Percentiles rank a stretch among this genome's conserved stretches.
phyloP scores from a whole-genome alignment of 2,113 vertebrate species.

The Herpetotheres cachinnans region DNA sequence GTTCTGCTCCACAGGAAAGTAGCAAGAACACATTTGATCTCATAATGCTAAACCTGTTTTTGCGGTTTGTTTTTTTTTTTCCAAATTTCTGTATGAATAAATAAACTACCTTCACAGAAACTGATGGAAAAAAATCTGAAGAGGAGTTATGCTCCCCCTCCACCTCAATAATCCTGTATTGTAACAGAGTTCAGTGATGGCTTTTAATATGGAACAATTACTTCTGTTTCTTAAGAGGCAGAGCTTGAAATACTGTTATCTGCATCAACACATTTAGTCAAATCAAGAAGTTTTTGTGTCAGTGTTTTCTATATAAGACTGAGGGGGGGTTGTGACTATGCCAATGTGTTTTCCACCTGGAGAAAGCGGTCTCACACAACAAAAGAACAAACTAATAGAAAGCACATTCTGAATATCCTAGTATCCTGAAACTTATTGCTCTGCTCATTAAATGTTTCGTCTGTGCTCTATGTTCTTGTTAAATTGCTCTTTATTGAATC shows the following conservation, averaged over 20 bases:
- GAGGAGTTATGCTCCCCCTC: background rate
- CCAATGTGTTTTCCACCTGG: background rate
- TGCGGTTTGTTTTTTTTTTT: background rate
- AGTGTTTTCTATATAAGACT: background rate
- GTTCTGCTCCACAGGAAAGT: background rate
- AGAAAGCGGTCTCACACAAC: background rate
- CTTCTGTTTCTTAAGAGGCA: background rate
- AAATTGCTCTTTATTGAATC: slow-evolving; percentile 42
- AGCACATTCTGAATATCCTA: background rate
- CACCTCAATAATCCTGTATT: background rate
- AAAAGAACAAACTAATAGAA: background rate
- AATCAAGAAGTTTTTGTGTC: background rate
- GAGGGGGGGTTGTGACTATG: background rate
- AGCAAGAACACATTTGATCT: background rate
- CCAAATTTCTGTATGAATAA: background rate
- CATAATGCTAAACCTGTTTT: background rate
- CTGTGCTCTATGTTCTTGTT: slow-evolving; percentile 26
- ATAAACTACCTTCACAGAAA: background rate
- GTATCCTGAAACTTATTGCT: background rate
- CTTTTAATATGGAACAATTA: background rate
- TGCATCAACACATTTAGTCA: background rate
- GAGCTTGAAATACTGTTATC: background rate
- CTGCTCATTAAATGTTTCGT: slow-evolving; percentile 7
- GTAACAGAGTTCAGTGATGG: background rate
- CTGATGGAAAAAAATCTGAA: background rate